phyloP scores from a whole-genome alignment of 1,140 invertebrate species.

The Nasonia vitripennis region DNA sequence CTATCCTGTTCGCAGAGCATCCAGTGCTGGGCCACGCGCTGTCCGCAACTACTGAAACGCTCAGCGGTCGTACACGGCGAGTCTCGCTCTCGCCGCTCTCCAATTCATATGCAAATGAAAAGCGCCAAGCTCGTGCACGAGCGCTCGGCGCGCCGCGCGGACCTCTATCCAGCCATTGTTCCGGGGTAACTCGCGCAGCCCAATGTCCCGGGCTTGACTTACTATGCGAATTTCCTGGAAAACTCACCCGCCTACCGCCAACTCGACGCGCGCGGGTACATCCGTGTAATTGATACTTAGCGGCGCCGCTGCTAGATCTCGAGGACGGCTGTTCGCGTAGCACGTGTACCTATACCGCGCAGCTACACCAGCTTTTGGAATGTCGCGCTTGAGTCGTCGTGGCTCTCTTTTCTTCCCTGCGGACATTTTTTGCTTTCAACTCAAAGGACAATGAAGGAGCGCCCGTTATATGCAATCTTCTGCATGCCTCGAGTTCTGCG shows the following conservation, averaged over 20 bases:
- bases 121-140: constrained; percentile 59
- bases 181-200: constrained; percentile 52
- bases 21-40: constrained; percentile 28
- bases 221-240: constrained; percentile 74
- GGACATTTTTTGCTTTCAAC: constrained; percentile 29
- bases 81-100: constrained; percentile 46
- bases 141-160: constrained; percentile 18
- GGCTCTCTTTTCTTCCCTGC: background rate
- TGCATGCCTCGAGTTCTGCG: background rate
- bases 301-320: constrained; percentile 45
- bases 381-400: background rate
- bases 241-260: constrained; percentile 44
- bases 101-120: constrained; percentile 75
- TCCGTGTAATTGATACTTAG: constrained; percentile 73
- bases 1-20: constrained; percentile 54
- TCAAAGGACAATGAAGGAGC: constrained; percentile 4
- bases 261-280: constrained; percentile 59
- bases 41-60: constrained; percentile 41
- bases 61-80: constrained; percentile 30
- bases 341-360: background rate
- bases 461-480: background rate
- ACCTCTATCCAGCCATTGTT: constrained; percentile 65
- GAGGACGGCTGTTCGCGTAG: background rate
- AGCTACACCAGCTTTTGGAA: too few species aligned
- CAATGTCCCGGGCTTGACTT: constrained; percentile 71